Evolutionary conservation across 2,888 invertebrate species (phyloP).

Genomic region (Chydorus sphaericus): DNA sequence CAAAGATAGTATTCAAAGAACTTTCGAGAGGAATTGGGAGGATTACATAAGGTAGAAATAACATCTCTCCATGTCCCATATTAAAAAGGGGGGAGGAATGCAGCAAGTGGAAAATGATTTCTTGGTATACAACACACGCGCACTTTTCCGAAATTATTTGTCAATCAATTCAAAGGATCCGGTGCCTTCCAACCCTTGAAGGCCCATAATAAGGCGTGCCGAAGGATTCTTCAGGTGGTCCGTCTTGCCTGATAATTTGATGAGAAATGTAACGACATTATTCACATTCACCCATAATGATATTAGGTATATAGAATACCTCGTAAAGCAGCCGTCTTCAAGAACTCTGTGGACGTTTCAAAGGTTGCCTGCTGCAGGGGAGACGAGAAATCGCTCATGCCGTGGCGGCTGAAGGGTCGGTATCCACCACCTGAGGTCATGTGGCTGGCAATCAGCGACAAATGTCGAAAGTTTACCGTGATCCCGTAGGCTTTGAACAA

Average conservation of each 20-base stretch:
- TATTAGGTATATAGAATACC: too few relatives aligned
- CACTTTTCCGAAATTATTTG: too few relatives aligned
- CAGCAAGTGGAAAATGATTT: too few relatives aligned
- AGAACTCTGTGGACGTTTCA: slow-evolving; percentile 76
- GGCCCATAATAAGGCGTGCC: not conserved
- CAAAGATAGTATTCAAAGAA: too few relatives aligned
- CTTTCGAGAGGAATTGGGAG: too few relatives aligned
- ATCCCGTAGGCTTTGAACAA: slow-evolving; percentile 98
- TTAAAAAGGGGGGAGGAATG: too few relatives aligned
- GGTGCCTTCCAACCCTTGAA: not conserved
- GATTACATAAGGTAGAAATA: too few relatives aligned
- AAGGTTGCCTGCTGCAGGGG: slow-evolving; percentile 97
- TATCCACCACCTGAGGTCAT: slow-evolving; percentile 91
- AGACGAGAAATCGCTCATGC: slow-evolving; percentile 80
- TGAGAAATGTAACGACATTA: too few relatives aligned
- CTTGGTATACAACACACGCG: too few relatives aligned
- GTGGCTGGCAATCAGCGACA: slow-evolving; percentile 85
- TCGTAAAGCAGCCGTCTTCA: slow-evolving; percentile 56
- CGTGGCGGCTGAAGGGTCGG: slow-evolving; percentile 75
- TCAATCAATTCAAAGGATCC: not conserved
- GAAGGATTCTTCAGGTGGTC: slow-evolving; percentile 3
- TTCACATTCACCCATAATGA: too few relatives aligned
- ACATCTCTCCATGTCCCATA: too few relatives aligned
- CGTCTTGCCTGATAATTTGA: not conserved
- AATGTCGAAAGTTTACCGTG: slow-evolving; percentile 81